Base-by-base conservation (phyloP, 1,140 invertebrate genomes). In the Drosophila kurseongensis region DNA sequence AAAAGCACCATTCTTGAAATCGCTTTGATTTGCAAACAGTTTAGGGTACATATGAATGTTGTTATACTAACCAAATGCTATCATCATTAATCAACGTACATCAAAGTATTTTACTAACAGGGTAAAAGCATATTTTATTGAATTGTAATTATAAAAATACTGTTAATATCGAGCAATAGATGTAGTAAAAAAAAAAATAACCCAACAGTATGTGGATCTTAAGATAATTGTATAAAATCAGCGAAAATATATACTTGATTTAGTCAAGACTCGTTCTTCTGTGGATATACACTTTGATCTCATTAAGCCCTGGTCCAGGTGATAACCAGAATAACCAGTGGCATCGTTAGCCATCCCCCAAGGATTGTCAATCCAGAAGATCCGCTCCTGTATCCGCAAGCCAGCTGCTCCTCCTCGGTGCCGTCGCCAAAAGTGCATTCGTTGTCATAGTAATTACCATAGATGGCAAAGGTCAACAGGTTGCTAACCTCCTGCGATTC, bases 381-480 rank as follows among this genome's bases (percentile, higher is more conserved):
- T 45, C 50, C 45, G 0, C 40, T 16, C 10, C 8, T 32, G 4
- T 47, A 76, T 27, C 85, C 85, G 5, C 80, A 89, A 1, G 59
- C 13, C 10, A 65, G 7, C 38, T 79, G 61, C 71, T 83, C 16
- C 4, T 56, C 47, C 9, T 40, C 14, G 0, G 18, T 71, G 44
- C 67, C 73, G n/a, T n/a, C 55, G 0, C 60, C 54, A 56, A 54
- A 80, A 3, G 84, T 89, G 29, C 84, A 89, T 16, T 27, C 16
- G 0, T 90, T 69, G 38, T 84, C 75, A 32, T 65, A 91, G 48
- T 90, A 92, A n/a, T 91, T 92, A 0, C 84, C 90, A 55, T 92
- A 92, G 36, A 90, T 69, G 9, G 68, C 77, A 41, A 91, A 91
- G n/a, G 84, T 77, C 41, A 92, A 35, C 0, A 92, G 54, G 47